phyloP scores from a whole-genome alignment of 2,797 vertebrate genomes.

The Sciaenops ocellatus region DNA sequence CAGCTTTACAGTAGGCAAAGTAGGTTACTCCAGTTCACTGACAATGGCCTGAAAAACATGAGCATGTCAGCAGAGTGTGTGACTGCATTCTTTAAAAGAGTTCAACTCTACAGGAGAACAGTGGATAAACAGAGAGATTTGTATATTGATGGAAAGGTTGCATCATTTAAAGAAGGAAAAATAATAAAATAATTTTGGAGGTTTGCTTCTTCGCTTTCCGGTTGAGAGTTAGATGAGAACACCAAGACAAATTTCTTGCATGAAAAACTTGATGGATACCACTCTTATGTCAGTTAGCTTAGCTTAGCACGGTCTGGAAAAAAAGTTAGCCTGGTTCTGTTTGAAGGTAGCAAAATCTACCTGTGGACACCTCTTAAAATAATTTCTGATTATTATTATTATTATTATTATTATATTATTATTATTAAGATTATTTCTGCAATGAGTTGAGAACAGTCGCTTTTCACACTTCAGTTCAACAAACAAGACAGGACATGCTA shows the following conservation, averaged over 20 bases:
- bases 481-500: no score
- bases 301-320: no score
- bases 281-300: no score
- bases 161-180: not conserved
- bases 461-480: no score
- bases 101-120: not conserved
- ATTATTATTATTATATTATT: no score
- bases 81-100: constrained; percentile 14
- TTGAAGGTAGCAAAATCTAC: not conserved
- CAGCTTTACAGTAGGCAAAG: constrained; percentile 38
- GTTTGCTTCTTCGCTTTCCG: not conserved
- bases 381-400: no score
- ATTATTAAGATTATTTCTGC: no score
- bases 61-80: constrained; percentile 26
- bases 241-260: no score
- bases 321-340: not conserved
- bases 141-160: not conserved
- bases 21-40: constrained; percentile 45
- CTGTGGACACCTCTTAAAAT: not conserved
- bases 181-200: no score
- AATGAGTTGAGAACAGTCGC: no score
- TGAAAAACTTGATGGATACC: no score
- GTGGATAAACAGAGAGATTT: not conserved
- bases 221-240: no score
- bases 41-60: constrained; percentile 40